Evolutionary conservation across 2,888 invertebrate species (phyloP).

Genomic region (Lasioglossum oenotherae): DNA sequence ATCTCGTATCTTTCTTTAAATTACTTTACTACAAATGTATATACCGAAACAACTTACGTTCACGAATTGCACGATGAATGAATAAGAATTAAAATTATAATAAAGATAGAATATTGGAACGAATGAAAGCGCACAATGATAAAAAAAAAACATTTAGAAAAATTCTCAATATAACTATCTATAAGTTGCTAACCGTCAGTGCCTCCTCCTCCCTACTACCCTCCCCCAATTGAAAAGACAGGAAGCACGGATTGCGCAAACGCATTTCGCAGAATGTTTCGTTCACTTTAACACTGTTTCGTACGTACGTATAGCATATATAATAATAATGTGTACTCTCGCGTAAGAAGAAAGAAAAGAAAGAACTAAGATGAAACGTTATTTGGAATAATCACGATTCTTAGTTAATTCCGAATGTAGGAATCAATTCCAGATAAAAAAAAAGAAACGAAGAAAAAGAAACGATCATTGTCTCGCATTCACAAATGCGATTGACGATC

Average conservation of each 20-base stretch:
- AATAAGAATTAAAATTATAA: conserved; percentile 45
- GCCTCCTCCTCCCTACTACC: conserved; percentile 51
- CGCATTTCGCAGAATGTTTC: conserved; percentile 65
- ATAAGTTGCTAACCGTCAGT: conserved; percentile 66
- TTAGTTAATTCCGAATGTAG: conserved; percentile 65
- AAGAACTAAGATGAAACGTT: conserved; percentile 67
- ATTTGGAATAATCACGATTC: conserved; percentile 71
- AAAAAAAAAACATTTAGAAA: conserved; percentile 67
- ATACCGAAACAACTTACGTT: conserved; percentile 50
- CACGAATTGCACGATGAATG: conserved; percentile 65
- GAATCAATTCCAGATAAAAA: conserved; percentile 64
- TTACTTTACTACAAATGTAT: conserved; percentile 44
- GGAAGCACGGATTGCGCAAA: conserved; percentile 76
- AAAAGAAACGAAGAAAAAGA: background rate
- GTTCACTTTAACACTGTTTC: conserved; percentile 66
- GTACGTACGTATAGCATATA: conserved; percentile 72
- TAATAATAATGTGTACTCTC: conserved; percentile 56
- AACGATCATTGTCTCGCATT: conserved; percentile 66
- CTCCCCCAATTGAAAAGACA: conserved; percentile 67
- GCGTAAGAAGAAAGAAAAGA: conserved; percentile 58
- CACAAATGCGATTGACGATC: conserved; percentile 68
- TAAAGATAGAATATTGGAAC: conserved; percentile 54
- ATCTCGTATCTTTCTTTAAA: conserved; percentile 29
- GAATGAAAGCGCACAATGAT: conserved; percentile 61
- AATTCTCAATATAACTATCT: conserved; percentile 63